Conservation (phyloP, 2,888 invertebrate genomes). For the Abrostola triplasia region DNA sequence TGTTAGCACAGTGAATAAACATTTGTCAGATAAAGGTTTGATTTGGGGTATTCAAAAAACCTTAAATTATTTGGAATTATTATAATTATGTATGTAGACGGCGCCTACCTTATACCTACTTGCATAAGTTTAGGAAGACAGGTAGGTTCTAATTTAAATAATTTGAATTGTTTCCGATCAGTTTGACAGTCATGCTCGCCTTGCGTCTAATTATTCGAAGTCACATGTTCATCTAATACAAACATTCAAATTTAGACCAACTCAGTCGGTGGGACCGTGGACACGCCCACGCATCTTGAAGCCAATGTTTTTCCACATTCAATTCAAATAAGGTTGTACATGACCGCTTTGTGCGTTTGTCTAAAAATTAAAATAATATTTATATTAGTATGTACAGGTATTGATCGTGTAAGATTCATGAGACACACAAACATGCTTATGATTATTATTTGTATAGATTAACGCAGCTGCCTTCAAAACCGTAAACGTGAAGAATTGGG, state of each 20-base stretch:
- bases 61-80: neutral
- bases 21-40: no score
- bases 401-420: conserved; percentile 33
- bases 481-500: no score
- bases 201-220: conserved; percentile 62
- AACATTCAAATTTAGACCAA: conserved; percentile 69
- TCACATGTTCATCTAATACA: conserved; percentile 64
- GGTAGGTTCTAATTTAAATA: conserved; percentile 54
- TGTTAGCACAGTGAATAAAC: no score
- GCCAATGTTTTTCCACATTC: conserved; percentile 69
- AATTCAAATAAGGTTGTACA: conserved; percentile 72
- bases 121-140: conserved; percentile 15
- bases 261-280: conserved; percentile 41
- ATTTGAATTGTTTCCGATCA: conserved; percentile 52
- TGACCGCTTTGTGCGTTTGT: conserved; percentile 29
- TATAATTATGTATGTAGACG: neutral
- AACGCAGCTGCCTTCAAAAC: conserved; percentile 4
- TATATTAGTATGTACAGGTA: conserved; percentile 32
- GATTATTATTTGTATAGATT: conserved; percentile 42
- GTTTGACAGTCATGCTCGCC: conserved; percentile 53
- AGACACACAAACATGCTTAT: conserved; percentile 31
- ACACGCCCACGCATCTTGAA: conserved; percentile 64
- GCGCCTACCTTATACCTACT: neutral
- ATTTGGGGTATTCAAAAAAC: no score
- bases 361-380: conserved; percentile 43